Conservation (phyloP, 2,797 vertebrate genomes). For the Glyptemys insculpta region DNA sequence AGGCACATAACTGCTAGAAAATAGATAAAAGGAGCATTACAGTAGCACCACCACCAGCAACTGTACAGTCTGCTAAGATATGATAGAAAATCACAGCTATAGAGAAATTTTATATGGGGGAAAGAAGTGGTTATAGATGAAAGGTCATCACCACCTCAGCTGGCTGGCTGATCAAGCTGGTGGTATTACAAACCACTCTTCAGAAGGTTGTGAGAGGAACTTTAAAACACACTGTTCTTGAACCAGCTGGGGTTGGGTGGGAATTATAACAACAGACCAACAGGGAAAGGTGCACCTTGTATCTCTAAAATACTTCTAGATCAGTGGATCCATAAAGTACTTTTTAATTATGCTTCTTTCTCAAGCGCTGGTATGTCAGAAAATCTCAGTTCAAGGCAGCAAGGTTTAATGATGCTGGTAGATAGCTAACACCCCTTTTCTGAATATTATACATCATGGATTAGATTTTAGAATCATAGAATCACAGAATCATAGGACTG, state of each 20-base stretch:
- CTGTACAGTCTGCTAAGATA: conserved; percentile 55
- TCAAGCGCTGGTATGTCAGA: fast-evolving
- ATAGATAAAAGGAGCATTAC: conserved; percentile 69
- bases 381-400: neutral
- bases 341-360: neutral
- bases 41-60: conserved; percentile 27
- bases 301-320: neutral
- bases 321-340: neutral
- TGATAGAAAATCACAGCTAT: conserved; percentile 47
- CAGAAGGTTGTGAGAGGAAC: conserved; percentile 11
- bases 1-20: conserved; percentile 66
- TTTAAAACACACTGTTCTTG: neutral
- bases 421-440: fast-evolving
- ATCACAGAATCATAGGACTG: no score
- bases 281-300: neutral
- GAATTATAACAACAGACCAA: no score
- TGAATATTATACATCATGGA: neutral
- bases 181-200: neutral
- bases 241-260: neutral
- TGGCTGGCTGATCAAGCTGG: conserved; percentile 2
- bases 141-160: conserved; percentile 50
- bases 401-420: neutral
- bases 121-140: neutral
- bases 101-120: conserved; percentile 40
- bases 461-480: no score